Base-by-base conservation (phyloP, 2,113 vertebrate species). In the Thymallus thymallus region DNA sequence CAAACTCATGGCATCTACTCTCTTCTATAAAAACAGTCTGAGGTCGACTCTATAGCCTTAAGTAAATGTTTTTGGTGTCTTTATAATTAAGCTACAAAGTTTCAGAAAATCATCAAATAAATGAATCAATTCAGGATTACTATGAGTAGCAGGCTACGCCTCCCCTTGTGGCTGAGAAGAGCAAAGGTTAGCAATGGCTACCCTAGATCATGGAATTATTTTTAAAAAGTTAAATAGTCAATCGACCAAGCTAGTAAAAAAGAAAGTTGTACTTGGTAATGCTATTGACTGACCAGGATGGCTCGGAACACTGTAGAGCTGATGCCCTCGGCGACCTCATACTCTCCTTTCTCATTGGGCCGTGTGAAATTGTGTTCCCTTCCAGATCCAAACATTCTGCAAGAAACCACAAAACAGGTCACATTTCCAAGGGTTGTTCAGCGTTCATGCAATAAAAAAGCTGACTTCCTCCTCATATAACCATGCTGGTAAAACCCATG, bases 301-400 rank as follows among this genome's bases (percentile, higher is more conserved):
- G 98, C 97, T 86, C 97, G 90, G 88, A 99, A 99, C 72, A 99
- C 97, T 46, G 98, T 99, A 61, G 96, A 99, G 79, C 96, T 97
- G 89, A 99, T 99, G 83, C 97, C 98, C 81, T 99, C 98, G 24
- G 98, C 98, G 68, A 99, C 98, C 76, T 99, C 97, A 55, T 93
- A 99, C 77, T 99, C 98, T 76, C 98, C 98, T 82, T 99, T 99
- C 77, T 99, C 98, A 73, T 99, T 99, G 69, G 98, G 98, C 67
- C 97, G 94, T 46, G 98, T 99, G 72, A 99, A 99, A 82, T 99
- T 99, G 89, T 99, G 96, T 88, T 99, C 98, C 91, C 98, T 92
- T 80, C 98, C 98, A 69, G 98, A 99, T 73, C 98, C 97, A 94
- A 99, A 99, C 97, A 99, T 99, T 91, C 98, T 94, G 76, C n/a